Evolutionary conservation across 2,113 vertebrate genomes (phyloP), one percentile per base, ranked within the genome.

Genomic region (Tapirus terrestris): DNA sequence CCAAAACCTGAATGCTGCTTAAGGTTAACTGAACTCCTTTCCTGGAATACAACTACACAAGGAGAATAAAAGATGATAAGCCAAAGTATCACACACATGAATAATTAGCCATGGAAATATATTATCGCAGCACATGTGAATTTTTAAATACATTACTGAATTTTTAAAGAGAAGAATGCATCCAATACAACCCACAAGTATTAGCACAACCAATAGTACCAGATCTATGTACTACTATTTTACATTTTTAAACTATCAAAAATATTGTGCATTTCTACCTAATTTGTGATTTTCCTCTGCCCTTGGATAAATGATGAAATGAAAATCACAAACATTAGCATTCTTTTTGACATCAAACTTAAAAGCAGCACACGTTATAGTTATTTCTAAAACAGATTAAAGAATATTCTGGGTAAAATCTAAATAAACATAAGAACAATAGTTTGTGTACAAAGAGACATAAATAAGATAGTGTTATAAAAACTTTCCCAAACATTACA

Each of bases 351-450:
- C 87, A 88, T 76, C 10, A 79, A 70, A 89, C 45, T 58, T 92
- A 60, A 77, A 92, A 87, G 8, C 7, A 87, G 18, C 11, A 80
- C 11, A 89, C 2, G 0, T 72, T 82, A 68, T 29, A 80, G 16
- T 23, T 95, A 92, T 84, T 95, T 97, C 33, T 81, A 94, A 88
- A 92, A 48, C 33, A 90, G 39, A 48, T 92, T 83, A 82, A 85
- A 60, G 13, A 89, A 48, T 68, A 79, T 56, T 84, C 68, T 56
- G 14, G n/a, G 33, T 18, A 60, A 93, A 73, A 53, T 76, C 2
- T 83, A 21, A 7, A 91, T 51, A 27, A 60, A 43, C 0, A 14
- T 85, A 45, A 51, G 2, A 39, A 83, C 5, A 83, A 60, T 8
- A 6, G 8, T 79, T 82, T 96, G 2, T 56, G 75, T 13, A 75